Evolutionary conservation across 2,113 vertebrate species (phyloP).

Genomic region (Seriola quinqueradiata): DNA sequence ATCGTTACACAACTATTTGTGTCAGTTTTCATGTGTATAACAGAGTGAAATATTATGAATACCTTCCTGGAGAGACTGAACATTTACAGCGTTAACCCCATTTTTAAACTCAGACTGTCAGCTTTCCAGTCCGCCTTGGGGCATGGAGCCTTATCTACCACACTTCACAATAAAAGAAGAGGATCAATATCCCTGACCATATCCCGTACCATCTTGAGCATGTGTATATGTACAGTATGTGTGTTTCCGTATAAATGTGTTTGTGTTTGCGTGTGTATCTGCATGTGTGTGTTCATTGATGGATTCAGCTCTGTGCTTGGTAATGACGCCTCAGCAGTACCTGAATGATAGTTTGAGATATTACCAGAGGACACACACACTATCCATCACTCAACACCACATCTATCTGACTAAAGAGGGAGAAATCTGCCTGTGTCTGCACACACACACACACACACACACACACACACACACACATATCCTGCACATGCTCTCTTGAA

Average conservation of each 20-base stretch:
- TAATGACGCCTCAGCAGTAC: slow-evolving; percentile 18
- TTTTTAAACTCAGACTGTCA: too few relatives aligned
- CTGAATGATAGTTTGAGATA: slow-evolving; percentile 47
- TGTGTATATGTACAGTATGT: too few relatives aligned
- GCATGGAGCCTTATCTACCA: background rate
- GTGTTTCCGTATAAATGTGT: background rate
- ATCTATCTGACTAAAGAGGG: slow-evolving; percentile 7
- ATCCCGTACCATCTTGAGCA: background rate
- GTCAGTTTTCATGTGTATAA: too few relatives aligned
- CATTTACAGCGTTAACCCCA: too few relatives aligned
- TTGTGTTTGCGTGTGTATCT: background rate
- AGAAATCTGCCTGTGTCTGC: background rate
- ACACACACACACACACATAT: background rate
- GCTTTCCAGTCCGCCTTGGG: too few relatives aligned
- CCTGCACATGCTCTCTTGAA: background rate
- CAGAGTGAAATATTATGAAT: too few relatives aligned
- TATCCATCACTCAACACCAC: slow-evolving; percentile 49
- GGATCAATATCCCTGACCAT: slow-evolving; percentile 4
- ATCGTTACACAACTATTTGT: too few relatives aligned
- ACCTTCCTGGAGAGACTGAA: too few relatives aligned
- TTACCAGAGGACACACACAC: slow-evolving; percentile 38
- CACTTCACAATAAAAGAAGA: slow-evolving; percentile 2
- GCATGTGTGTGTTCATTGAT: slow-evolving; percentile 16
- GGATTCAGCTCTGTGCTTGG: slow-evolving; percentile 22
- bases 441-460: background rate